These are phyloP conservation scores for Andrena bicolor DNA, from an alignment of 2,888 invertebrate species.

Conservation along the genomic window DNA sequence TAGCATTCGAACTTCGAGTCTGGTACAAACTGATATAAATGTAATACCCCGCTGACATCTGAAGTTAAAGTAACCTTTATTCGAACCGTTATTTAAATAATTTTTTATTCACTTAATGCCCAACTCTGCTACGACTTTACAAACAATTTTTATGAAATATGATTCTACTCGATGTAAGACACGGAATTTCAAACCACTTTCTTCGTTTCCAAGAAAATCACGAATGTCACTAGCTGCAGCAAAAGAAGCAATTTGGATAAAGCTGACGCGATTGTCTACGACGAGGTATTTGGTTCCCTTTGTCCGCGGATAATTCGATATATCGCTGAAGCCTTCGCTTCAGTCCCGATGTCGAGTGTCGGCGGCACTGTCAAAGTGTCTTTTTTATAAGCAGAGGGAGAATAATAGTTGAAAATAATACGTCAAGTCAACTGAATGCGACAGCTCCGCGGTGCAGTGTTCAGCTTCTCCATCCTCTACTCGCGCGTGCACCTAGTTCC, in stretches of 20 bases:
- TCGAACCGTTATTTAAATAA: no score
- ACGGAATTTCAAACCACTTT: not conserved
- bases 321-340: conserved; percentile 25
- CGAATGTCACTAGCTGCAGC: not conserved
- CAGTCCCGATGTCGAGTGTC: conserved; percentile 38
- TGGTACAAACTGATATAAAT: no score
- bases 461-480: conserved; percentile 29
- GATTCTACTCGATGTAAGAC: no score
- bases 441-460: conserved; percentile 72
- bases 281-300: conserved; percentile 24
- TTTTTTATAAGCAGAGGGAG: conserved; percentile 49
- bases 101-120: no score
- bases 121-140: no score
- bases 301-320: conserved; percentile 44
- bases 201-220: not conserved
- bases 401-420: conserved; percentile 78
- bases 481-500: not conserved
- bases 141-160: not conserved
- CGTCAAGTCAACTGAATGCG: conserved; percentile 75
- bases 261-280: not conserved
- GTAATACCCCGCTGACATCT: no score
- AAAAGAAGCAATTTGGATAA: conserved; percentile 12
- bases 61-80: no score
- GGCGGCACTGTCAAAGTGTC: conserved; percentile 28
- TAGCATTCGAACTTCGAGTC: no score